These are phyloP conservation scores for human DNA, from an alignment of 2,113 vertebrate genomes.

Conservation along the genomic window GRCh38 chr3:166365001-166365500, in stretches of 20 bases:
- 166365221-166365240: neutral
- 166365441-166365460: neutral
- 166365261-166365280: neutral
- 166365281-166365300: neutral
- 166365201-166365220: neutral
- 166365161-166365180: no score
- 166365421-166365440: neutral
- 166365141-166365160: no score
- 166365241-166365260: neutral
- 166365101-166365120: no score
- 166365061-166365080: no score
- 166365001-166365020: no score
- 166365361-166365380: neutral
- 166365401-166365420: neutral
- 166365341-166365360: neutral
- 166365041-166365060: no score
- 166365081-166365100: no score
- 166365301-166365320: neutral
- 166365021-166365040: no score
- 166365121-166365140: no score
- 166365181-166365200: no score
- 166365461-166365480: neutral
- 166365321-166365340: neutral
- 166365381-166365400: neutral
- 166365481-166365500: neutral